phyloP scores from a whole-genome alignment of 2,113 vertebrate genomes.

The Caretta caretta region DNA sequence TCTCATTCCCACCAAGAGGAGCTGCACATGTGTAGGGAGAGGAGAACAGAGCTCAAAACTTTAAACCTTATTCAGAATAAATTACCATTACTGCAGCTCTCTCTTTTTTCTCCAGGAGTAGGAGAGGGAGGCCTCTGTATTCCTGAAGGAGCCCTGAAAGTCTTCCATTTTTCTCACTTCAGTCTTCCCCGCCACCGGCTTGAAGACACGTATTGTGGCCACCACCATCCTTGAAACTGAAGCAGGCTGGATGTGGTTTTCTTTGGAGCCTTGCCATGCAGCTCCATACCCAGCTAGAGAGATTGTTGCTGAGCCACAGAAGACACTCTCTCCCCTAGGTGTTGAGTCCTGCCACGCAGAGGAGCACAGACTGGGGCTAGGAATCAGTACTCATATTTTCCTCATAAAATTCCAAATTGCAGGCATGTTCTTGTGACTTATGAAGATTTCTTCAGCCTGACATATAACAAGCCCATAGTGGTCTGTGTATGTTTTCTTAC shows the following conservation, averaged over 20 bases:
- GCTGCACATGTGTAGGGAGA: background rate
- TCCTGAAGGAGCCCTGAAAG: background rate
- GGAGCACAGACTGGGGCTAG: constrained; percentile 33
- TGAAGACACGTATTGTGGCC: rapidly evolving
- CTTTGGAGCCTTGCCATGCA: background rate
- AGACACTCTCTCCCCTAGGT: background rate
- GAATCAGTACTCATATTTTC: background rate
- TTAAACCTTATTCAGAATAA: background rate
- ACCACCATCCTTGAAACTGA: background rate
- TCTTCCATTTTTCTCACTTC: background rate
- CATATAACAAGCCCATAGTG: background rate
- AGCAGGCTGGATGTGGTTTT: background rate
- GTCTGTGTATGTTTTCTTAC: background rate
- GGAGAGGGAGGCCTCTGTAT: background rate
- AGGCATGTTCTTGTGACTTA: background rate
- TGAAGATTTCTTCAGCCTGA: background rate
- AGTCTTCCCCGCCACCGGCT: background rate
- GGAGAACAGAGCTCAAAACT: background rate
- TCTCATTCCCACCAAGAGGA: background rate
- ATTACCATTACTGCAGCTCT: rapidly evolving
- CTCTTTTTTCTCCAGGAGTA: background rate
- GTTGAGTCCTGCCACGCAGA: constrained; percentile 6
- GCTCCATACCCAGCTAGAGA: background rate
- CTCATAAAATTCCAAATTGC: background rate
- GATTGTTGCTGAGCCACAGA: background rate